phyloP scores from a whole-genome alignment of 2,888 invertebrate genomes.

The Salpingus planirostris region DNA sequence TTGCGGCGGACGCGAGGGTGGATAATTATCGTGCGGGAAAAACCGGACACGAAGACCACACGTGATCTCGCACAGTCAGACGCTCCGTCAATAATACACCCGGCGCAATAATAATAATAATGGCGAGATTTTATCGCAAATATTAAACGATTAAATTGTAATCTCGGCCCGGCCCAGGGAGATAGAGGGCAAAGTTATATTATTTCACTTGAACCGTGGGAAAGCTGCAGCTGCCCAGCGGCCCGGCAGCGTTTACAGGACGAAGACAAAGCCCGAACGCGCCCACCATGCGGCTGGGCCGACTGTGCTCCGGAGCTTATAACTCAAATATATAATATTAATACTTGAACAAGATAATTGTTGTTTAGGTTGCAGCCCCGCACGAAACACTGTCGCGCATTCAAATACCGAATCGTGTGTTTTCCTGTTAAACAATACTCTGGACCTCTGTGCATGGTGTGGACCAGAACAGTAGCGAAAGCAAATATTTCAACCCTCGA shows the following conservation, averaged over 20 bases:
- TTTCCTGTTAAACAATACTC: slow-evolving; percentile 27
- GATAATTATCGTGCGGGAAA: too few relatives aligned
- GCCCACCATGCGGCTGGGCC: slow-evolving; percentile 15
- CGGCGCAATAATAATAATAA: too few relatives aligned
- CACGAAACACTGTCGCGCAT: slow-evolving; percentile 16
- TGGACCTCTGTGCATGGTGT: slow-evolving; percentile 6
- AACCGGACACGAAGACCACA: too few relatives aligned
- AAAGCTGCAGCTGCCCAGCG: slow-evolving; percentile 27
- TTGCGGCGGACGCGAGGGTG: too few relatives aligned
- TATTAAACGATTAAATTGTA: too few relatives aligned
- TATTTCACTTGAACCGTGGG: slow-evolving; percentile 31
- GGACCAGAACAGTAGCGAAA: slow-evolving; percentile 21
- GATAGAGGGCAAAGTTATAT: slow-evolving; percentile 23
- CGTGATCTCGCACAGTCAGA: too few relatives aligned
- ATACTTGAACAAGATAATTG: slow-evolving; percentile 28
- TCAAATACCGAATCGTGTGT: slow-evolving; percentile 22
- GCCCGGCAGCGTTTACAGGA: slow-evolving; percentile 20
- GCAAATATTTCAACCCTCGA: slow-evolving; percentile 15
- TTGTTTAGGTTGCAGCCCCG: slow-evolving; percentile 12
- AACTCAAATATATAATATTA: slow-evolving; percentile 34
- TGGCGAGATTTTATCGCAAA: too few relatives aligned
- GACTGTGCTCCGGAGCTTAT: slow-evolving; percentile 26
- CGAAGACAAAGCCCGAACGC: slow-evolving; percentile 6
- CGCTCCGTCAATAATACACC: too few relatives aligned
- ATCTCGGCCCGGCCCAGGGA: slow-evolving; percentile 9